Base-by-base conservation (phyloP, 2,888 invertebrate species). In the Philhelius pedissequus region DNA sequence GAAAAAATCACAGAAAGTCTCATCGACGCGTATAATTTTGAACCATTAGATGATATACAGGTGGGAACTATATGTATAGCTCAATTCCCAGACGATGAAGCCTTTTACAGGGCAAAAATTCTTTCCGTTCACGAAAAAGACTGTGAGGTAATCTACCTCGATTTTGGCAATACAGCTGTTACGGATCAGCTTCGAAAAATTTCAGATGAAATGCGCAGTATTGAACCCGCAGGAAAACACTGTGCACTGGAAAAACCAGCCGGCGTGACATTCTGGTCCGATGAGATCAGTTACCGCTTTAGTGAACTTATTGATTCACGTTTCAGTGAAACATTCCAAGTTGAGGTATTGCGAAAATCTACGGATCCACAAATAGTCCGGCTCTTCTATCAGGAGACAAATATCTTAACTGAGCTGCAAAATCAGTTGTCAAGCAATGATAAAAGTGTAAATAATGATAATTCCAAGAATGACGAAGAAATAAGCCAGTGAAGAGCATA, bases 61-160 rank as follows among this genome's bases (percentile, higher is more conserved):
- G 87, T 94, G 73, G 94, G 94, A 11, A 93, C 94, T 0, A 87
- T 94, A 0, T 96, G 96, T 88, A 92, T 94, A 50, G 98, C 98
- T 1, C 95, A 95, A 88, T 98, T 96, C 90, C 93, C 94, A 1
- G 94, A 94, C 3, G 97, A 98, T 89, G 94, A 95, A 32, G 94
- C 94, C 86, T 99, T 97, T 97, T 99, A 99, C 91, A 93, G 98
- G 83, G 98, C 97, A 0, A 94, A 95, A 89, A 95, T 98, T 11
- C 93, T 97, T 25, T 95, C 96, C 88, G 93, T 95, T 0, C 95
- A 95, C 86, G 93, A 93, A 2, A 95, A 95, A 86, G 95, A 95
- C 71, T 95, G 94, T 0, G 95, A 95, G 0, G 95, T 96, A 4
- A 93, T 95, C 11, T 96, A 96, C 87, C 93, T 96, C 4, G 95